Conservation (phyloP, 2,888 invertebrate genomes). For the Erpobdella octoculata region DNA sequence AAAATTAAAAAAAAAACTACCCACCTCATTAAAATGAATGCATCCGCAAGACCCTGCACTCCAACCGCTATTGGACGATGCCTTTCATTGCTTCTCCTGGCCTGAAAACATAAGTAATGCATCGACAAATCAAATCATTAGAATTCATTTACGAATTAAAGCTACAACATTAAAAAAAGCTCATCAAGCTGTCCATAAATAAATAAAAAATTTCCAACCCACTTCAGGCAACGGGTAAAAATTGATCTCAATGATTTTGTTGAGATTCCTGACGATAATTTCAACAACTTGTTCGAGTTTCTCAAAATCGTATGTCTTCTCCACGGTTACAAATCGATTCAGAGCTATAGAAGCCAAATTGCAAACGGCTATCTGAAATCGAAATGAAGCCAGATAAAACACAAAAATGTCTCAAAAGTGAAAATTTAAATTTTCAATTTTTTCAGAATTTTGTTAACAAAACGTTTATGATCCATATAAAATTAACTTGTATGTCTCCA, state of each 20-base stretch:
- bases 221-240: conserved; percentile 89
- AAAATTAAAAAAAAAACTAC: neutral
- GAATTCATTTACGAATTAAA: neutral
- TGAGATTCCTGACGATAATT: conserved; percentile 78
- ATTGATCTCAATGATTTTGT: conserved; percentile 93
- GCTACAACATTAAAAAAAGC: neutral
- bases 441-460: neutral
- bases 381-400: neutral
- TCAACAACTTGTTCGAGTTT: conserved; percentile 80
- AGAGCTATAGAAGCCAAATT: conserved; percentile 94
- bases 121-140: neutral
- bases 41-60: conserved; percentile 92
- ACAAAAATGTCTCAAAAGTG: neutral
- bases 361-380: conserved; percentile 73
- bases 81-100: conserved; percentile 69
- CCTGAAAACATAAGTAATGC: conserved; percentile 46
- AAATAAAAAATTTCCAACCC: neutral
- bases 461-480: neutral
- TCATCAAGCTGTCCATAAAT: neutral
- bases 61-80: conserved; percentile 72
- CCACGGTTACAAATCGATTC: conserved; percentile 75
- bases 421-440: neutral
- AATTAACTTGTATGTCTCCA: neutral
- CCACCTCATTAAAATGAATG: conserved; percentile 80
- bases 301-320: conserved; percentile 71